Evolutionary conservation across 2,888 invertebrate genomes (phyloP), one percentile per base, ranked within the genome.

Genomic region (Caenorhabditis virilis): DNA sequence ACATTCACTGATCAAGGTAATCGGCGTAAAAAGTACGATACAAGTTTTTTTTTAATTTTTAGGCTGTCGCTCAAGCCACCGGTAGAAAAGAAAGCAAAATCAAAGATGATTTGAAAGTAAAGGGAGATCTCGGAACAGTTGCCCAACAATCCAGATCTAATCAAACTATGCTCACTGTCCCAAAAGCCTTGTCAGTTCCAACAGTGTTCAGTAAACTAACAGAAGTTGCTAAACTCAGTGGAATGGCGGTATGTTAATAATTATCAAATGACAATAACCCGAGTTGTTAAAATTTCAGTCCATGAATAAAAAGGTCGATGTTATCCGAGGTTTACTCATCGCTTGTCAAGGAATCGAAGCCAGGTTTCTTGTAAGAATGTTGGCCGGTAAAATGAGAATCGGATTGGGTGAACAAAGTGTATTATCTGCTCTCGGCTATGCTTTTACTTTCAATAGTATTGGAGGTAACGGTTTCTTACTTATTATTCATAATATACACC

Each of bases 321-420:
- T 91, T 83, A 95, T 98, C 71, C 92, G 95, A 80, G 88, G 90
- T 0, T 87, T 98, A 84, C 91, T 95, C 83, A 92, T 95, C 0
- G 93, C 95, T 0, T 82, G 81, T 50, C 64, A 68, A 52, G 81
- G 80, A 45, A 73, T 70, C 27, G 81, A 81, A 51, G 78, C 81
- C 0, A 60, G 78, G 4, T 74, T 62, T 49, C 53, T 77, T 15
- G 77, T 80, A 3, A 65, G 80, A n/a, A 70, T 72, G 35, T 64
- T 80, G 9, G 62, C 65, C 25, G 73, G 73, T 33, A 98, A 97
- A 85, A 86, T 98, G 55, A 88, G 98, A 45, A 93, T 98, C 76
- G 97, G 97, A 0, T 87, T 98, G 57, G 98, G 97, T 0, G 98
- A 98, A 83, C 95, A 95, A 85, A 95, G 95, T 0, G 89, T 95